A percentile compares a stretch with the other conserved stretches of the same genome.
Conservation (phyloP, 1,140 invertebrate genomes). For the Zeugodacus cucurbitae region DNA sequence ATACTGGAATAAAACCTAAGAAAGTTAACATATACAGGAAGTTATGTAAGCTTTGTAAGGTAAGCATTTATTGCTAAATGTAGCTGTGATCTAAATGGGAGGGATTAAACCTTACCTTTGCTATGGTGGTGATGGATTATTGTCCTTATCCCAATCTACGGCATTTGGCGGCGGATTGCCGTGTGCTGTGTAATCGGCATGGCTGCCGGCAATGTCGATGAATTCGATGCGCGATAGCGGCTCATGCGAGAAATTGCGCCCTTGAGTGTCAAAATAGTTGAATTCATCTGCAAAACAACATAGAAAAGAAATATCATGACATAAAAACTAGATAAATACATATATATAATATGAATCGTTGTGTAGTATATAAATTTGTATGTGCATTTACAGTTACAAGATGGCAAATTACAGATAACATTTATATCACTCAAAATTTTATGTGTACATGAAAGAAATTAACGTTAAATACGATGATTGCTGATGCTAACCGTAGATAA, state of each 20-base stretch:
- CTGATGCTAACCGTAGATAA: conserved; percentile 44
- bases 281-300: conserved; percentile 46
- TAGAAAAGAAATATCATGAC: not conserved
- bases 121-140: conserved; percentile 68
- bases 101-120: conserved; percentile 52
- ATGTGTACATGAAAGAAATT: conserved; percentile 7
- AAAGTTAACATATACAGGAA: too few species aligned
- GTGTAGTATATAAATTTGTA: not conserved
- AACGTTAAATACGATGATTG: conserved; percentile 44
- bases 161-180: conserved; percentile 76
- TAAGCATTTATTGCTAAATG: too few species aligned
- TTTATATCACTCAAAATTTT: not conserved
- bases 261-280: conserved; percentile 78
- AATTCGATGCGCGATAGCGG: conserved; percentile 84
- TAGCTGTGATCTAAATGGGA: too few species aligned
- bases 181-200: conserved; percentile 80
- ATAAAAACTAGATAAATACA: not conserved
- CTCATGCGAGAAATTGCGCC: conserved; percentile 78
- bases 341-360: too few species aligned
- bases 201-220: conserved; percentile 81
- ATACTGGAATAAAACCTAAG: too few species aligned
- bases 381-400: not conserved
- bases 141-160: conserved; percentile 70
- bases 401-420: not conserved
- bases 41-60: too few species aligned